These are phyloP conservation scores for Apus apus DNA, from an alignment of 2,113 vertebrate genomes.

Conservation along the genomic window DNA sequence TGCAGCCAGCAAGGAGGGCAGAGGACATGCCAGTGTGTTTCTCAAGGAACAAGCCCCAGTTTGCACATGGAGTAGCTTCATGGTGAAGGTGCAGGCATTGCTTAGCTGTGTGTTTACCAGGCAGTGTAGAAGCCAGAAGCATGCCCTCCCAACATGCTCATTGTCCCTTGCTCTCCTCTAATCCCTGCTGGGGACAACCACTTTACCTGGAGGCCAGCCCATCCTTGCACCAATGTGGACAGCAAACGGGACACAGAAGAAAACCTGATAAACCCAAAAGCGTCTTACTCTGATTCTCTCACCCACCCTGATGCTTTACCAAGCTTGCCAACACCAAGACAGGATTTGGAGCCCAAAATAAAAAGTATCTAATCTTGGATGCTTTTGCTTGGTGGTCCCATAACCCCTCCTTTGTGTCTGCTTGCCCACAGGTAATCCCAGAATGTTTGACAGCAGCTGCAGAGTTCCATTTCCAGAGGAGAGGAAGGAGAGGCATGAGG, in stretches of 20 bases:
- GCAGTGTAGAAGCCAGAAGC: background rate
- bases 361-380: background rate
- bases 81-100: background rate
- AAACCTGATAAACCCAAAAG: background rate
- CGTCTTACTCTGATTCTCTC: background rate
- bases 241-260: fast-evolving
- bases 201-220: fast-evolving
- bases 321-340: background rate
- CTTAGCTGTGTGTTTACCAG: fast-evolving
- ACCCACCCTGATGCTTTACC: background rate
- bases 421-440: background rate
- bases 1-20: background rate
- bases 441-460: fast-evolving
- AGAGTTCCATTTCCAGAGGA: background rate
- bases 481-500: background rate
- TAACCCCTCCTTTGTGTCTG: background rate
- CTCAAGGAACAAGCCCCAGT: fast-evolving
- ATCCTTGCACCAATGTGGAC: background rate
- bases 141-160: fast-evolving
- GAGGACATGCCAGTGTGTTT: background rate
- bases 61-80: fast-evolving
- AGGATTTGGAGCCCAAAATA: background rate
- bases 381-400: fast-evolving
- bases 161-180: background rate
- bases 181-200: background rate